Evolutionary conservation across 1,140 invertebrate species (phyloP).

Genomic region (Ceratina japonica): DNA sequence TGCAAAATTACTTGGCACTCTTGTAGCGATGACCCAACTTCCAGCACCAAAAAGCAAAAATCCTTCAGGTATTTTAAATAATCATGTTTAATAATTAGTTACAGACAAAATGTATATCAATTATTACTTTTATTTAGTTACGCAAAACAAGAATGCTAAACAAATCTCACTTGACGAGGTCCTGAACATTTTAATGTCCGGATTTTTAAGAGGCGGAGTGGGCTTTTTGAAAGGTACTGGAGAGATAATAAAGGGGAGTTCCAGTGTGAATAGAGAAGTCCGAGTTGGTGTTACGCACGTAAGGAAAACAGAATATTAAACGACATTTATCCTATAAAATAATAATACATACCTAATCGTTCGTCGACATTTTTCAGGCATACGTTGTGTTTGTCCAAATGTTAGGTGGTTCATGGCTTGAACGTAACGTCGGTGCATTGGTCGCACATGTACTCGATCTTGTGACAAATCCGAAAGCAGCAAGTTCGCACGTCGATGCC

Average conservation of each 20-base stretch:
- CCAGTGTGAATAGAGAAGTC: constrained; percentile 95
- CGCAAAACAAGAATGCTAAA: constrained; percentile 81
- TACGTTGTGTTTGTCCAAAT: constrained; percentile 97
- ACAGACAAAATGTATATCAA: constrained; percentile 23
- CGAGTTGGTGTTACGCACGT: constrained; percentile 96
- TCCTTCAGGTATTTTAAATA: constrained; percentile 72
- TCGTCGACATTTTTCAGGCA: constrained; percentile 82
- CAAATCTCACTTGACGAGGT: constrained; percentile 94
- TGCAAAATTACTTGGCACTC: constrained; percentile 92
- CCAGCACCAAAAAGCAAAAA: constrained; percentile 74
- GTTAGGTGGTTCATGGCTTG: constrained; percentile 96
- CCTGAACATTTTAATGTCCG: constrained; percentile 94
- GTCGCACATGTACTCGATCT: constrained; percentile 94
- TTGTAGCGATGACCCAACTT: constrained; percentile 91
- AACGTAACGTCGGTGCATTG: constrained; percentile 92
- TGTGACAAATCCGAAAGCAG: constrained; percentile 95
- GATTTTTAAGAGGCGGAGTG: constrained; percentile 95
- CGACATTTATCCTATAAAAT: constrained; percentile 26
- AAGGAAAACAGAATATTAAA: constrained; percentile 74
- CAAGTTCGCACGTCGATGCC: constrained; percentile 96
- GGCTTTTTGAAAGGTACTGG: constrained; percentile 97
- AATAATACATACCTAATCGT: constrained; percentile 7
- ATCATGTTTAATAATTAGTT: constrained; percentile 6
- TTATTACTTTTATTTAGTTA: constrained; percentile 70
- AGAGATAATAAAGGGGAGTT: constrained; percentile 97